phyloP scores from a whole-genome alignment of 92 coral and sea anemone species.

The Porites divaricata region DNA sequence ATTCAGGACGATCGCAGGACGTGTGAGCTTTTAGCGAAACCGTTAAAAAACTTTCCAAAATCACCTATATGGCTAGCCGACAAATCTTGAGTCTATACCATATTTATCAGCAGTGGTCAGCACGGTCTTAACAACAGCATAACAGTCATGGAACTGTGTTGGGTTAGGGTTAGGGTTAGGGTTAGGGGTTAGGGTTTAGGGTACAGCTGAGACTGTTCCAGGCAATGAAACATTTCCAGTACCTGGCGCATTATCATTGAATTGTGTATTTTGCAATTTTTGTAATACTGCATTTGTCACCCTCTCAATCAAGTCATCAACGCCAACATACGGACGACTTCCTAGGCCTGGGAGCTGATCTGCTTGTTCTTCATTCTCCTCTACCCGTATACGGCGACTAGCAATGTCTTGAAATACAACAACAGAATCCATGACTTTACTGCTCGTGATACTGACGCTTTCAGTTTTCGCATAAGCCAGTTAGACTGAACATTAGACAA shows the following conservation, averaged over 20 bases:
- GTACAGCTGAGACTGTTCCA: constrained; percentile 11
- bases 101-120: constrained; percentile 67
- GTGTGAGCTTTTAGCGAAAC: no score
- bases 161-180: no score
- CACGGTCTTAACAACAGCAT: constrained; percentile 74
- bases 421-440: no score
- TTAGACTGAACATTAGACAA: no score
- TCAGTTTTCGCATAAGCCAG: no score
- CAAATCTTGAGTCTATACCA: constrained; percentile 85
- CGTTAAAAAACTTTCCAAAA: no score
- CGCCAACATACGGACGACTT: no score
- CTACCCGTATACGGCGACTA: not conserved
- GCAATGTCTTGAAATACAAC: no score
- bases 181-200: no score
- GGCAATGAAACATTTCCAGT: not conserved
- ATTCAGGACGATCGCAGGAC: no score
- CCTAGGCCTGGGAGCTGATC: not conserved
- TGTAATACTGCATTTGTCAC: not conserved
- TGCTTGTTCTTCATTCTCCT: not conserved
- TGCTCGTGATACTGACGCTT: no score
- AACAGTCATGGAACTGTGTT: constrained; percentile 80
- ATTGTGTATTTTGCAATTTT: not conserved
- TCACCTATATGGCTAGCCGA: no score
- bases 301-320: not conserved
- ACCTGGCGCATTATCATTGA: constrained; percentile 3